Evolutionary conservation across 2,113 vertebrate species (phyloP).

Genomic region (Chionomys nivalis): DNA sequence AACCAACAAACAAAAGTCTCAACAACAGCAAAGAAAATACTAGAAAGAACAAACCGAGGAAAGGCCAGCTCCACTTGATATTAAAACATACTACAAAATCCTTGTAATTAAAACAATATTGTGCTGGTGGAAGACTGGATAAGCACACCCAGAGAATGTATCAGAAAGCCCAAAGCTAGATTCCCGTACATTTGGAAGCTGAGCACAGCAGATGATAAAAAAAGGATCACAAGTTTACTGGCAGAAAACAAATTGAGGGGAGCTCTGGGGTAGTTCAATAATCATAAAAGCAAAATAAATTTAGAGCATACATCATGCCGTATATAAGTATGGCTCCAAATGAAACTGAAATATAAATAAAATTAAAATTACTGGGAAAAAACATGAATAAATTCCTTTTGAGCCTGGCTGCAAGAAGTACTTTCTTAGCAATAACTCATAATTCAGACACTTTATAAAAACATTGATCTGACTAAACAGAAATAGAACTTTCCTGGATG

Average conservation of each 20-base stretch:
- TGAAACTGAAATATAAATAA: not conserved
- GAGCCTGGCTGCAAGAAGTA: not conserved
- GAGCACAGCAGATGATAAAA: not conserved
- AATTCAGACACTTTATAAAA: not conserved
- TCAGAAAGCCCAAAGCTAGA: not conserved
- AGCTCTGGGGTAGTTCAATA: not conserved
- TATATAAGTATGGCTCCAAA: not conserved
- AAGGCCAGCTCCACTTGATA: not conserved
- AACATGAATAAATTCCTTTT: not conserved
- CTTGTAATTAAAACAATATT: constrained; percentile 3
- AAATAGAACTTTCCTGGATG: not conserved
- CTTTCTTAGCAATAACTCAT: constrained; percentile 1
- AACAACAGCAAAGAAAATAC: not conserved
- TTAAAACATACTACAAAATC: not conserved
- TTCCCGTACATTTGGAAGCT: not conserved
- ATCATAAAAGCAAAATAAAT: not conserved
- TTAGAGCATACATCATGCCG: not conserved
- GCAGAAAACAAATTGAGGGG: constrained; percentile 26
- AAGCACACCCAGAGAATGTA: not conserved
- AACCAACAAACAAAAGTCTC: not conserved
- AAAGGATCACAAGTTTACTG: not conserved
- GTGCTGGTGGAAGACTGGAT: not conserved
- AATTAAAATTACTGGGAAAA: not conserved
- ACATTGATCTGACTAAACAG: not conserved
- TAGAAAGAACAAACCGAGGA: not conserved